Percentiles rank a stretch among this genome's conserved stretches.
Evolutionary conservation across 1,140 invertebrate genomes (phyloP).

Genomic region (Lepidurus couesii): DNA sequence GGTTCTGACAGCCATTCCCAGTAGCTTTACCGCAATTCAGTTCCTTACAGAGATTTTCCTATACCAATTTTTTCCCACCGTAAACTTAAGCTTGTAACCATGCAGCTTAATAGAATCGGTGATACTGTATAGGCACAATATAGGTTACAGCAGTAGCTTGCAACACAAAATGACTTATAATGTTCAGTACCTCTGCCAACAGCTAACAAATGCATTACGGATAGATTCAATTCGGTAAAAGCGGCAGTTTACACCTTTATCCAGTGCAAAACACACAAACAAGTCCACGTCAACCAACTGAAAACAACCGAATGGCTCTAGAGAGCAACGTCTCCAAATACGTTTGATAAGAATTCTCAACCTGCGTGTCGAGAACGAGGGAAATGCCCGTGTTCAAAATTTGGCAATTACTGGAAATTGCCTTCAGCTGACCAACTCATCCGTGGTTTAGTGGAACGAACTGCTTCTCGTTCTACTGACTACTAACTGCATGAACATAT

Average conservation of each 20-base stretch:
- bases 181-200: background rate
- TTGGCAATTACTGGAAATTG: slow-evolving; percentile 13
- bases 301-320: background rate
- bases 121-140: no score
- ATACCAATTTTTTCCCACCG: no score
- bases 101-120: no score
- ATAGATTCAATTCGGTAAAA: background rate
- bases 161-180: background rate
- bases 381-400: background rate
- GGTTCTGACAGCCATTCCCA: background rate
- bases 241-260: background rate
- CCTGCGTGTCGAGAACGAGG: background rate
- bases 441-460: background rate
- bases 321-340: background rate
- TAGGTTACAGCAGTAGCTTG: no score
- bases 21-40: background rate
- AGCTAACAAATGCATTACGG: background rate
- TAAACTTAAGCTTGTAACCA: no score
- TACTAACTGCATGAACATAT: background rate
- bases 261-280: background rate
- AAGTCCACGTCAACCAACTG: background rate
- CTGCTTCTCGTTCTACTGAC: background rate
- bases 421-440: background rate
- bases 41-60: background rate
- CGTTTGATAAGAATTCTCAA: background rate